phyloP scores from a whole-genome alignment of 2,888 invertebrate species.

The Drosophila kuntzei region DNA sequence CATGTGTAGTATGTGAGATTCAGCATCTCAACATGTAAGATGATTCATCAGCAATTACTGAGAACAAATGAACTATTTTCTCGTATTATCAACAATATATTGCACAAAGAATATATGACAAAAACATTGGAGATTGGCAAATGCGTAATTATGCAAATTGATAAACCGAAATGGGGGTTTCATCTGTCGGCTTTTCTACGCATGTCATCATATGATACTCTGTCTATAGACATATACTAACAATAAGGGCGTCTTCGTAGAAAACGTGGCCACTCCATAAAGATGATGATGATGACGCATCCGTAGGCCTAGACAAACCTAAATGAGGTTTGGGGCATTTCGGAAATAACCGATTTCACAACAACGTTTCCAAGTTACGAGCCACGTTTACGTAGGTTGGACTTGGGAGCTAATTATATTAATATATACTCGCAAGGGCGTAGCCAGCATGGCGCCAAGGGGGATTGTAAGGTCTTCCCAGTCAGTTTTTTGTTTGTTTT shows the following conservation, averaged over 20 bases:
- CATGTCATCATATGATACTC: slow-evolving; percentile 2
- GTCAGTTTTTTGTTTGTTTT: too few species aligned
- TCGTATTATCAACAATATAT: neutral
- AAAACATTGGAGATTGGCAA: neutral
- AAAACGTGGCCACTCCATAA: neutral
- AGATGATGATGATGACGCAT: slow-evolving; percentile 1
- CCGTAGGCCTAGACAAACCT: neutral
- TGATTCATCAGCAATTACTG: slow-evolving; percentile 24
- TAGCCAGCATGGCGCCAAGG: too few species aligned
- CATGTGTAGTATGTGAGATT: neutral
- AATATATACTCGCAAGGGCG: slow-evolving; percentile 1
- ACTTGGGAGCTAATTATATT: slow-evolving; percentile 27
- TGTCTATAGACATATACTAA: neutral
- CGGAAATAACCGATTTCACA: slow-evolving; percentile 5
- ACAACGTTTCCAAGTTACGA: neutral
- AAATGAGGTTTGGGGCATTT: neutral
- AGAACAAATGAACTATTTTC: neutral
- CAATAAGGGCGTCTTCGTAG: slow-evolving; percentile 1
- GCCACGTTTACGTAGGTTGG: neutral
- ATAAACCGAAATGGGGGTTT: neutral
- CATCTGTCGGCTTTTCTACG: neutral
- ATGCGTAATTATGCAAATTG: slow-evolving; percentile 7
- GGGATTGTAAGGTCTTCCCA: too few species aligned
- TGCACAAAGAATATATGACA: neutral
- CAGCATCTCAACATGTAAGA: slow-evolving; percentile 11